A percentile compares a stretch with the other conserved stretches of the same genome.
phyloP scores from a whole-genome alignment of 2,797 vertebrate species.

The Darevskia mixta region DNA sequence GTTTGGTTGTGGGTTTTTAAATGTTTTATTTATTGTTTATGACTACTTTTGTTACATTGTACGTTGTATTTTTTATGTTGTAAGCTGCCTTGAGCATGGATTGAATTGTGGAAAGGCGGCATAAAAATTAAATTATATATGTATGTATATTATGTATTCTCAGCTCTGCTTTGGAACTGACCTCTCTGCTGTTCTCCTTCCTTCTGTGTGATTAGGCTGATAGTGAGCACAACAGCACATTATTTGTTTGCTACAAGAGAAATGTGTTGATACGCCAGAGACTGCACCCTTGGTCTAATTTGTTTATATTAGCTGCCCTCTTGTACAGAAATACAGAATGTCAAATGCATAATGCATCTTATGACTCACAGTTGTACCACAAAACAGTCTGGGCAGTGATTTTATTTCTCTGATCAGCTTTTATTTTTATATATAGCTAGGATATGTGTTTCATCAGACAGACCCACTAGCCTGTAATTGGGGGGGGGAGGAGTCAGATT shows the following conservation, averaged over 20 bases:
- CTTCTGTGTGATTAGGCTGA: slow-evolving; percentile 9
- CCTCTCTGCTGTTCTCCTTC: neutral
- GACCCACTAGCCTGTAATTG: neutral
- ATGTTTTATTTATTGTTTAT: no score
- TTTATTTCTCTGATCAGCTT: slow-evolving; percentile 9
- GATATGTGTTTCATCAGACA: neutral
- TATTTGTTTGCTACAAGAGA: slow-evolving; percentile 24
- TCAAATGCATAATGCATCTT: slow-evolving; percentile 42
- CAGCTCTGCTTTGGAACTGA: neutral
- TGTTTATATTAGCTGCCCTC: slow-evolving; percentile 25
- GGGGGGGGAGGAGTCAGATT: neutral
- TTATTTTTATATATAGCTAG: neutral
- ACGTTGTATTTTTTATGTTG: no score
- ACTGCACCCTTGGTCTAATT: slow-evolving; percentile 11
- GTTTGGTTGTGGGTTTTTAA: no score
- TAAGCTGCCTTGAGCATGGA: no score
- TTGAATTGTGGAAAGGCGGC: no score
- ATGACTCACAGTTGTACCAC: slow-evolving; percentile 32
- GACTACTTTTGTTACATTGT: no score
- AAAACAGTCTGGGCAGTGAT: slow-evolving; percentile 4
- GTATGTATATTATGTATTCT: neutral
- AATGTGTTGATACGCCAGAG: slow-evolving; percentile 19
- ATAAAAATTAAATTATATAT: no score
- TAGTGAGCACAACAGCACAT: neutral
- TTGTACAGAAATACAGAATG: neutral